These are phyloP conservation scores for Rhineura floridana DNA, from an alignment of 2,113 vertebrate species.

Conservation along the genomic window DNA sequence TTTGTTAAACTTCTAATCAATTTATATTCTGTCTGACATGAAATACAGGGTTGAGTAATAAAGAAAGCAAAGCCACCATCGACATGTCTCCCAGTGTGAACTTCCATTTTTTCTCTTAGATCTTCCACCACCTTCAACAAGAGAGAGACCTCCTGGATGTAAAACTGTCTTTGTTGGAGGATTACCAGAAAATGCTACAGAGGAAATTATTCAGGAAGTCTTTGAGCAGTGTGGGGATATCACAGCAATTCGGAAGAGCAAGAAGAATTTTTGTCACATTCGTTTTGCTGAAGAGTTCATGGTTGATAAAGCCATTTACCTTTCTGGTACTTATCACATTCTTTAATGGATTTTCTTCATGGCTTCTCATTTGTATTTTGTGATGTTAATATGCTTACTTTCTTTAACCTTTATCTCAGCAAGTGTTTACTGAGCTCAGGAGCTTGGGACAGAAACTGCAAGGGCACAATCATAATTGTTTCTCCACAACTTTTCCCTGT, in stretches of 20 bases:
- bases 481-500: slow-evolving; percentile 2
- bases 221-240: slow-evolving; percentile 92
- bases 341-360: slow-evolving; percentile 57
- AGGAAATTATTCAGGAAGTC: slow-evolving; percentile 90
- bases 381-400: slow-evolving; percentile 63
- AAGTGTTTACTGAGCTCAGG: slow-evolving; percentile 37
- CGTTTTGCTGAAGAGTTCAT: slow-evolving; percentile 91
- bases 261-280: slow-evolving; percentile 95
- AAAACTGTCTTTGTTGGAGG: slow-evolving; percentile 93
- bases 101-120: slow-evolving; percentile 74
- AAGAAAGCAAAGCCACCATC: slow-evolving; percentile 60
- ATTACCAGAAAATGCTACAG: slow-evolving; percentile 88
- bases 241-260: slow-evolving; percentile 90
- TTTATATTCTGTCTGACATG: slow-evolving; percentile 31
- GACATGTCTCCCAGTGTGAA: slow-evolving; percentile 65
- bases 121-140: slow-evolving; percentile 89
- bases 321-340: slow-evolving; percentile 83
- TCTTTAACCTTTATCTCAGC: slow-evolving; percentile 51
- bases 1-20: neutral
- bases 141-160: slow-evolving; percentile 90
- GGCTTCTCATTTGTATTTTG: slow-evolving; percentile 62
- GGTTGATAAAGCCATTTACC: slow-evolving; percentile 93
- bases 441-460: slow-evolving; percentile 31
- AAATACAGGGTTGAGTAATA: slow-evolving; percentile 17
- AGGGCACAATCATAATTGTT: slow-evolving; percentile 36